Evolutionary conservation across 1,140 invertebrate genomes (phyloP).

Genomic region (Glossosoma conforme): DNA sequence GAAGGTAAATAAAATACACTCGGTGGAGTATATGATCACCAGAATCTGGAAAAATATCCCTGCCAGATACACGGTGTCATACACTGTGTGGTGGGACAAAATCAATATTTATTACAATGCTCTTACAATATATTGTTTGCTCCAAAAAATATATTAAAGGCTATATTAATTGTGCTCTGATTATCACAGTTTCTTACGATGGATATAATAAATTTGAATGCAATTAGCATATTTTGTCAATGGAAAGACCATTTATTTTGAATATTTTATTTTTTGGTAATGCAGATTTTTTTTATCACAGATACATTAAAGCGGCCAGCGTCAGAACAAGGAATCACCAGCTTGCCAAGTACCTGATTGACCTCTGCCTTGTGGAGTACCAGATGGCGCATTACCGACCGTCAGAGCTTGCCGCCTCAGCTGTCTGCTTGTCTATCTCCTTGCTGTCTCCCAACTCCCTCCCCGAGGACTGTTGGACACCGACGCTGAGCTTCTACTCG

Average conservation of each 20-base stretch:
- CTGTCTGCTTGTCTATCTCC: conserved; percentile 51
- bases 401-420: conserved; percentile 59
- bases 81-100: no score
- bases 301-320: conserved; percentile 58
- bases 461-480: conserved; percentile 53
- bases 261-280: neutral
- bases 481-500: conserved; percentile 59
- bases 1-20: conserved; percentile 65
- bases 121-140: no score
- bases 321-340: conserved; percentile 70
- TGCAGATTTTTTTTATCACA: conserved; percentile 28
- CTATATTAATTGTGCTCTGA: no score
- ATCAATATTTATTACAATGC: no score
- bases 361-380: conserved; percentile 80
- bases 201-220: no score
- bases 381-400: conserved; percentile 74
- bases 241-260: neutral
- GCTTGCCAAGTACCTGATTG: conserved; percentile 90
- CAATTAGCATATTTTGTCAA: no score
- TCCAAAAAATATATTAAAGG: no score
- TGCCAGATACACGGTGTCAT: no score
- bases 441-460: conserved; percentile 43
- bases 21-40: no score
- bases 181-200: no score
- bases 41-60: no score